Evolutionary conservation across 1,140 invertebrate species (phyloP).

Genomic region (Ostrea denselamellosa): DNA sequence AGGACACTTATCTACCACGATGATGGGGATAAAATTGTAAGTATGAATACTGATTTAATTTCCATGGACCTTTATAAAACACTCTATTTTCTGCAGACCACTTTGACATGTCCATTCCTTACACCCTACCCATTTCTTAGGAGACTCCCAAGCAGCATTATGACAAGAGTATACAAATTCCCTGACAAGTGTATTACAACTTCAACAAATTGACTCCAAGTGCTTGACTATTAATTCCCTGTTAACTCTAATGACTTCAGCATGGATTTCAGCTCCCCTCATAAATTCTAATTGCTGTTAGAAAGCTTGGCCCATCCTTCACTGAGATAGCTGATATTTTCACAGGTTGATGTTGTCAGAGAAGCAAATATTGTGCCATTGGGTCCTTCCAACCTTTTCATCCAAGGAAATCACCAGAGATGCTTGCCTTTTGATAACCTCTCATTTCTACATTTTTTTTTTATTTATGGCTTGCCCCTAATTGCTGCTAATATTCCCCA

Average conservation of each 20-base stretch:
- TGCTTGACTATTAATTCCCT: conserved; percentile 39
- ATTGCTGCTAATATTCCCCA: conserved; percentile 13
- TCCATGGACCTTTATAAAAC: background rate
- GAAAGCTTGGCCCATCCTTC: conserved; percentile 3
- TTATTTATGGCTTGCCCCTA: conserved; percentile 10
- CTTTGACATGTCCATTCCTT: background rate
- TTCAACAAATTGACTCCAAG: conserved; percentile 28
- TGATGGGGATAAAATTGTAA: background rate
- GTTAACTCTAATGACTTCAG: conserved; percentile 31
- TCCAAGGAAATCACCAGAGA: background rate
- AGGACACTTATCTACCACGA: background rate
- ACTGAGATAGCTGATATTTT: background rate
- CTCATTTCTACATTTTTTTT: background rate
- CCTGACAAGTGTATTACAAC: conserved; percentile 33
- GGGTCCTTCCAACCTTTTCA: background rate
- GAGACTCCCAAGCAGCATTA: background rate
- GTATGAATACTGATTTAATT: background rate
- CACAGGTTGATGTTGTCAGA: background rate
- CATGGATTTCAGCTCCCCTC: conserved; percentile 6
- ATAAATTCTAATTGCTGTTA: conserved; percentile 2
- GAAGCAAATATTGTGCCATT: background rate
- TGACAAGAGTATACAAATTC: conserved; percentile 12
- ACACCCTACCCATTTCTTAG: background rate
- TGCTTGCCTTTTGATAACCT: conserved; percentile 1
- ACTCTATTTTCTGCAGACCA: background rate